Conservation (phyloP, 2,113 vertebrate genomes). For the Neolamprologus ventralis region DNA sequence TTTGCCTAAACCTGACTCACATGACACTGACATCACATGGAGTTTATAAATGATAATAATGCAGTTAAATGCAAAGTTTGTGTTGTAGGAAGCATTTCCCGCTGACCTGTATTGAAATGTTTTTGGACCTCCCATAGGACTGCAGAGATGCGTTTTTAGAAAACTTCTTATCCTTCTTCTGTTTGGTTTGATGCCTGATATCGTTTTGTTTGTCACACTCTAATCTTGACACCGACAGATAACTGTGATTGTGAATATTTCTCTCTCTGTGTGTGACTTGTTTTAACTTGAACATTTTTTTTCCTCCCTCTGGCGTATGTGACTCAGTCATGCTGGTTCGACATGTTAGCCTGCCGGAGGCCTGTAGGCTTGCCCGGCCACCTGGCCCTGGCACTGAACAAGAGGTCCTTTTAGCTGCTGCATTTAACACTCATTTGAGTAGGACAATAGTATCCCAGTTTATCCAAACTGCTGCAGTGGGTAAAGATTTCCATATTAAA, state of each 20-base stretch:
- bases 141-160: neutral
- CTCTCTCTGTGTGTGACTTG: neutral
- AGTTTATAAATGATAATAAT: neutral
- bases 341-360: slow-evolving; percentile 26
- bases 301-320: neutral
- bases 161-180: neutral
- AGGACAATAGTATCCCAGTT: slow-evolving; percentile 41
- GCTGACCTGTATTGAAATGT: neutral
- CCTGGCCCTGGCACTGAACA: slow-evolving; percentile 49
- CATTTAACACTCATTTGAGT: slow-evolving; percentile 37
- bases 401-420: slow-evolving; percentile 44
- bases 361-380: slow-evolving; percentile 18
- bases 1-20: neutral
- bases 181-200: neutral
- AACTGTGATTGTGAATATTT: neutral
- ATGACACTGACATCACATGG: neutral
- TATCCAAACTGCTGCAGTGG: neutral
- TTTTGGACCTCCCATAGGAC: neutral
- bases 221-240: neutral
- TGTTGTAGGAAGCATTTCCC: neutral
- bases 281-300: neutral
- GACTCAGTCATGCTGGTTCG: slow-evolving; percentile 42
- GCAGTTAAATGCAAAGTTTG: neutral
- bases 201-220: neutral
- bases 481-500: slow-evolving; percentile 41